Percentiles rank a stretch among this genome's conserved stretches.
These are phyloP conservation scores for Dolichotis patagonum DNA, from an alignment of 2,113 vertebrate species.

Conservation along the genomic window DNA sequence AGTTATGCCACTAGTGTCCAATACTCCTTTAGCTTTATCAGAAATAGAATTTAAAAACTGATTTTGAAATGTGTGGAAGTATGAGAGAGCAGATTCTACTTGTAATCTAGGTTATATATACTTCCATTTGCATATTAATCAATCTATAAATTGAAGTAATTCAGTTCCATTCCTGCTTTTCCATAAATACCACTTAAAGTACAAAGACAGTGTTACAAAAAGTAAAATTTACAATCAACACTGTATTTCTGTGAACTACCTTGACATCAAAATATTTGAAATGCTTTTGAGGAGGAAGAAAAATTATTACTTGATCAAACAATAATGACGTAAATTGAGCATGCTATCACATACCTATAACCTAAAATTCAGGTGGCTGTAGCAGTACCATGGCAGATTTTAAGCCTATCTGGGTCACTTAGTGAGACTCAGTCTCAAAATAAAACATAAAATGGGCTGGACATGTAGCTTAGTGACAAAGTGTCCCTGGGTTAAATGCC, in stretches of 20 bases:
- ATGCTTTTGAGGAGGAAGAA: background rate
- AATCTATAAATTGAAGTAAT: background rate
- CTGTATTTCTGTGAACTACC: background rate
- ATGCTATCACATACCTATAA: background rate
- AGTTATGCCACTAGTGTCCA: background rate
- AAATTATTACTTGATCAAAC: background rate
- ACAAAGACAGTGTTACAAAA: background rate
- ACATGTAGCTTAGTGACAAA: background rate
- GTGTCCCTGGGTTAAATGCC: background rate
- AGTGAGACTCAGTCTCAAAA: background rate
- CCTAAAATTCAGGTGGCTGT: background rate
- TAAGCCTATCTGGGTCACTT: background rate
- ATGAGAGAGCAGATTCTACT: fast-evolving
- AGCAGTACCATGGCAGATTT: background rate
- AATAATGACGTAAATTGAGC: background rate
- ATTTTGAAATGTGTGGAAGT: background rate
- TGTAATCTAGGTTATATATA: background rate
- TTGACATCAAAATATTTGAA: background rate
- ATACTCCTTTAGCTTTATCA: background rate
- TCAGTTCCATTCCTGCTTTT: background rate
- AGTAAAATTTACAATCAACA: background rate
- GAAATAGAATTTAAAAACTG: background rate
- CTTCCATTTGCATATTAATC: background rate
- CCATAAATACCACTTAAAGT: background rate
- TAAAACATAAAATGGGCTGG: background rate